Evolutionary conservation across 2,113 vertebrate species (phyloP).

Genomic region (Antechinus stuartii): DNA sequence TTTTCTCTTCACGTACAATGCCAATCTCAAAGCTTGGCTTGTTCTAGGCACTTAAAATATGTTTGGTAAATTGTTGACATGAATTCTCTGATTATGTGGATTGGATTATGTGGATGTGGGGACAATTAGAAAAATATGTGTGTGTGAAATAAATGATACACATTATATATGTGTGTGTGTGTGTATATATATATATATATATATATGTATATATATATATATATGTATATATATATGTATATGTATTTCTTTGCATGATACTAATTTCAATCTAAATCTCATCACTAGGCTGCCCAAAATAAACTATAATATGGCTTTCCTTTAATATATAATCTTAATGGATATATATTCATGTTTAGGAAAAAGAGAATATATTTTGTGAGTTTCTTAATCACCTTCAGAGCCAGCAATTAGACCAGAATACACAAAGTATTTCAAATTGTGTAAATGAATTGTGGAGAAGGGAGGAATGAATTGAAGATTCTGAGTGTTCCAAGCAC

Average conservation of each 20-base stretch:
- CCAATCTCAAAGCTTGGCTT: neutral
- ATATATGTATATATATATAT: too few species aligned
- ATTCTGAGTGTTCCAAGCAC: neutral
- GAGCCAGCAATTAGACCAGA: constrained; percentile 44
- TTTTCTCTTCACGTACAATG: constrained; percentile 36
- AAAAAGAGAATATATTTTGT: constrained; percentile 28
- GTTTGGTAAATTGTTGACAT: neutral
- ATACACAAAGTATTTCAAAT: neutral
- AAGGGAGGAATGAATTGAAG: neutral
- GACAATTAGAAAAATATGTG: neutral
- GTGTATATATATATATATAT: too few species aligned
- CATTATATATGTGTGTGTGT: too few species aligned
- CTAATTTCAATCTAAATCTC: constrained; percentile 47
- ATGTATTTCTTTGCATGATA: neutral
- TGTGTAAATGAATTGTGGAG: neutral
- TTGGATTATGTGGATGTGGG: neutral
- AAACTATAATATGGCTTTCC: constrained; percentile 38
- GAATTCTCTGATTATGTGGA: neutral
- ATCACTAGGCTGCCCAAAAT: constrained; percentile 22
- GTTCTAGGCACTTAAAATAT: neutral
- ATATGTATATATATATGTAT: neutral
- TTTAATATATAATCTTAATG: neutral
- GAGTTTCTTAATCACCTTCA: constrained; percentile 15
- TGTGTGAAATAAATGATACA: neutral
- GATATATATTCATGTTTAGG: constrained; percentile 27